Evolutionary conservation across 2,113 vertebrate species (phyloP).

Genomic region (Lates calcarifer): DNA sequence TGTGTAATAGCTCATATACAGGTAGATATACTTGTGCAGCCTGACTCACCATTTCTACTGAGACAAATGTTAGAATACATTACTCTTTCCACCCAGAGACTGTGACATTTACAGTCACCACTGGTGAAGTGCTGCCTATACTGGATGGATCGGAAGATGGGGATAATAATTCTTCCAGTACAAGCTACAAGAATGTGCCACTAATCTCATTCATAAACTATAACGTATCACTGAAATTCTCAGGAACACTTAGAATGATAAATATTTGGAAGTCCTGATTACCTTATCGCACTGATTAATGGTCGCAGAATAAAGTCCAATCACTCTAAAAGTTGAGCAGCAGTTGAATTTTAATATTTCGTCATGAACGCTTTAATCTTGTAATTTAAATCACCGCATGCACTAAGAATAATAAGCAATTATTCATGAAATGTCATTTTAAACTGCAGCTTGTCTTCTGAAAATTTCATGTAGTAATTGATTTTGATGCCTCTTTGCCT

Average conservation of each 20-base stretch:
- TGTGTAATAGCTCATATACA: constrained; percentile 6
- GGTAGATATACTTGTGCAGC: not conserved
- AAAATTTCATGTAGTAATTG: constrained; percentile 22
- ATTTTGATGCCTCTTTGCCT: constrained; percentile 26
- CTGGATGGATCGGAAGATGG: not conserved
- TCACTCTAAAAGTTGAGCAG: constrained; percentile 28
- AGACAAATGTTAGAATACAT: constrained; percentile 23
- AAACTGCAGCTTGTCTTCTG: constrained; percentile 15
- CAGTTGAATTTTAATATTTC: constrained; percentile 42
- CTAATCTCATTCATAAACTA: constrained; percentile 25
- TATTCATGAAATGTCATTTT: constrained; percentile 24
- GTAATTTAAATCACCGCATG: constrained; percentile 24
- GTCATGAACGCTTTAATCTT: constrained; percentile 28
- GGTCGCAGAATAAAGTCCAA: constrained; percentile 10
- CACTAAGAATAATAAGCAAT: constrained; percentile 15
- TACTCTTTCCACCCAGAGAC: not conserved
- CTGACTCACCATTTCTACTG: not conserved
- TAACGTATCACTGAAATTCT: constrained; percentile 39
- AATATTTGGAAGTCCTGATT: constrained; percentile 49
- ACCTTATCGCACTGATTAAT: constrained; percentile 21
- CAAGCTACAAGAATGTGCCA: not conserved
- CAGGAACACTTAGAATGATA: constrained; percentile 31
- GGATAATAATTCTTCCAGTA: constrained; percentile 16
- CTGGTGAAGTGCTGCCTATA: not conserved
- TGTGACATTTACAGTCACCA: constrained; percentile 3